These are phyloP conservation scores for Cardinalis cardinalis DNA, from an alignment of 2,113 vertebrate genomes.

Conservation along the genomic window DNA sequence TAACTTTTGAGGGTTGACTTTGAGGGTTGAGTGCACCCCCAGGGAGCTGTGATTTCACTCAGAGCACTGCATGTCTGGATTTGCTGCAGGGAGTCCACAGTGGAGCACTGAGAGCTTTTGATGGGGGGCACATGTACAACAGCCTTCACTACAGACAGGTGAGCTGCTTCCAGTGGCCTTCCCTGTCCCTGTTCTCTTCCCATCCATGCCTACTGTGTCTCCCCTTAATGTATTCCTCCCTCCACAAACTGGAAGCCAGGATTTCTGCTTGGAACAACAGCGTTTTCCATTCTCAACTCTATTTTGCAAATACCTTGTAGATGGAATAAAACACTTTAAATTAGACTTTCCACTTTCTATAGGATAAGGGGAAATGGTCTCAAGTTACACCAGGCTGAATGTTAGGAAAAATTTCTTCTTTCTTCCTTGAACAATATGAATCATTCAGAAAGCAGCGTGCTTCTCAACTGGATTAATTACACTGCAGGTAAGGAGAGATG, in stretches of 20 bases:
- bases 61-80: not conserved
- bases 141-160: conserved; percentile 81
- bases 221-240: not conserved
- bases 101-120: conserved; percentile 74
- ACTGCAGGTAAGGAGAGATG: fast-evolving
- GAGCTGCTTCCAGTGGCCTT: not conserved
- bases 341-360: not conserved
- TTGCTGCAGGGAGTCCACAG: conserved; percentile 8
- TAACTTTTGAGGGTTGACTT: not conserved
- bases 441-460: not conserved
- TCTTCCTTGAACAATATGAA: not conserved
- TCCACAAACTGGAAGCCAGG: not conserved
- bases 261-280: not conserved
- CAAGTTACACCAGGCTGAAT: not conserved
- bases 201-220: fast-evolving
- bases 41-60: not conserved
- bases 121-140: conserved; percentile 74
- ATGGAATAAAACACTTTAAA: not conserved
- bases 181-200: not conserved
- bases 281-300: not conserved
- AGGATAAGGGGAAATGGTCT: not conserved
- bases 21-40: not conserved
- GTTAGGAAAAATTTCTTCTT: not conserved
- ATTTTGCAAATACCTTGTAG: not conserved
- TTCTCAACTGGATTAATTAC: not conserved